phyloP scores from a whole-genome alignment of 1,140 invertebrate genomes.

The Apocrypta bakeri region DNA sequence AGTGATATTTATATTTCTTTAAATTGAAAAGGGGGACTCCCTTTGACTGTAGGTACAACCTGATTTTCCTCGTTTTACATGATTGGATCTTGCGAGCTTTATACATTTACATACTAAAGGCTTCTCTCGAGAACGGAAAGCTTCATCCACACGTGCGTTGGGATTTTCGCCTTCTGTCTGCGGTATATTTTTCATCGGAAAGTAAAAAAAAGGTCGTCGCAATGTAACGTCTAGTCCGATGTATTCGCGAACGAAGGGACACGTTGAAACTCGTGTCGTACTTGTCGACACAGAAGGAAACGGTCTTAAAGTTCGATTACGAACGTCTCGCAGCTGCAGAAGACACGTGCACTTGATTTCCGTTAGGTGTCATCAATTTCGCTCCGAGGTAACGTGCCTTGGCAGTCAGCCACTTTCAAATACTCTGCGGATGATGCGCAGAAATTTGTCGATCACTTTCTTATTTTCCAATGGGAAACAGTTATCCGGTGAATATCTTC shows the following conservation, averaged over 20 bases:
- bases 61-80: not conserved
- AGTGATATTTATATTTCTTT: too few species aligned
- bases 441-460: not conserved
- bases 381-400: not conserved
- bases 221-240: too few species aligned
- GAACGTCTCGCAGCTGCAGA: not conserved
- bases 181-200: too few species aligned
- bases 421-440: not conserved
- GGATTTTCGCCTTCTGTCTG: too few species aligned
- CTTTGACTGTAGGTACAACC: too few species aligned
- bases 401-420: not conserved
- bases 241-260: too few species aligned
- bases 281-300: too few species aligned
- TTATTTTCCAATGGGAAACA: not conserved
- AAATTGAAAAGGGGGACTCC: too few species aligned
- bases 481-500: not conserved
- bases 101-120: not conserved
- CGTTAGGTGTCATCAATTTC: not conserved
- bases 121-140: not conserved
- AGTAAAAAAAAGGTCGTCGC: too few species aligned
- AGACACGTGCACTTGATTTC: not conserved
- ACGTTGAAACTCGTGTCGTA: too few species aligned
- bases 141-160: too few species aligned
- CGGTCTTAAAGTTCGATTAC: too few species aligned
- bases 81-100: not conserved